Evolutionary conservation across 2,888 invertebrate species (phyloP).

Genomic region (Stenolophus ochropezus): DNA sequence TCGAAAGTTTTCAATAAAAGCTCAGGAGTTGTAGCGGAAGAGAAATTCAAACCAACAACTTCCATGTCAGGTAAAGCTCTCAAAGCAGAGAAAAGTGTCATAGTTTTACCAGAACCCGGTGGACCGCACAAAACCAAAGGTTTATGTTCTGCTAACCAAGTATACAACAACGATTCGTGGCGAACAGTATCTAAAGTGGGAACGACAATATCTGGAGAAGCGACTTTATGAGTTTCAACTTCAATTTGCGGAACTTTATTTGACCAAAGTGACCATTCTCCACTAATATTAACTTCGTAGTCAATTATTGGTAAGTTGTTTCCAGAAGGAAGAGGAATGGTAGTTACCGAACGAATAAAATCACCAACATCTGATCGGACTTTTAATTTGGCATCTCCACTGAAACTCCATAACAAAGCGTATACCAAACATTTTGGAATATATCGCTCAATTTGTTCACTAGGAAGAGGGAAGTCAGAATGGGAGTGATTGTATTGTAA

Average conservation of each 20-base stretch:
- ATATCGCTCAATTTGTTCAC: constrained; percentile 94
- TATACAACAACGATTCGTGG: constrained; percentile 97
- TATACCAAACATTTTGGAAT: constrained; percentile 96
- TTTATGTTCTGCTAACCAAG: constrained; percentile 99
- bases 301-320: constrained; percentile 93
- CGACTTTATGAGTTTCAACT: constrained; percentile 99
- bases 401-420: constrained; percentile 97
- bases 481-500: constrained; percentile 95
- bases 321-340: constrained; percentile 91
- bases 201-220: constrained; percentile 98
- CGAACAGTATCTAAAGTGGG: constrained; percentile 99
- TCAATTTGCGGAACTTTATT: constrained; percentile 99
- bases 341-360: constrained; percentile 95
- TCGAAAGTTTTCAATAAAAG: constrained; percentile 98
- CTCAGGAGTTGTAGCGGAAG: constrained; percentile 99
- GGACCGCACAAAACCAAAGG: constrained; percentile 98
- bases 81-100: constrained; percentile 99
- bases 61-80: constrained; percentile 99
- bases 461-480: constrained; percentile 94
- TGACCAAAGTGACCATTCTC: constrained; percentile 99
- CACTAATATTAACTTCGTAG: constrained; percentile 87
- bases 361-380: constrained; percentile 96
- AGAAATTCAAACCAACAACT: constrained; percentile 99
- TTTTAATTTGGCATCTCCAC: constrained; percentile 98
- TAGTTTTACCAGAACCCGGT: constrained; percentile 98